Evolutionary conservation across 2,888 invertebrate species (phyloP), one percentile per base, ranked within the genome.

Genomic region (Caenorhabditis sp.): DNA sequence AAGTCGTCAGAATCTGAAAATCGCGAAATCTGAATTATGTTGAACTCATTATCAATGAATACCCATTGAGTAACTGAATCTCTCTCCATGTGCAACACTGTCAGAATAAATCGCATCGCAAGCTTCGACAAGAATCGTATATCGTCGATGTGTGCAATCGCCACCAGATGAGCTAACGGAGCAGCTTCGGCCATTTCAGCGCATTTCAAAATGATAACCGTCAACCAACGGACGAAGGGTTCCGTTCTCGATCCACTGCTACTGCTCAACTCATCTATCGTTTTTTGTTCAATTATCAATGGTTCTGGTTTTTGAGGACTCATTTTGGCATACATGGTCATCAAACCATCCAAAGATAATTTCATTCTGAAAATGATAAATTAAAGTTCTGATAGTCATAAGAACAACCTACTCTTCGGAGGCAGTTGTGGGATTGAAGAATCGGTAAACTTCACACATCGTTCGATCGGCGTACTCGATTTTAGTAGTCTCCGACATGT

Each of bases 391-490:
- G n/a, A n/a, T n/a, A n/a, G n/a, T n/a, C n/a, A n/a, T n/a, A n/a
- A n/a, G n/a, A n/a, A n/a, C n/a, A n/a, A n/a, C 31, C 24, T n/a
- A 74, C 73, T 64, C 74, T 58, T 35, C 31, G 0, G 63, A 66
- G 5, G 41, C 22, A 10, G 14, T 24, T 2, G 5, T 54, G 1
- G 24, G 14, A 12, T 49, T 51, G 12, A 82, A 66, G 22, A 58
- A 74, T 22, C 63, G 73, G 24, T 35, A 44, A 24, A 79, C 24
- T 54, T 82, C 82, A 26, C 77, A 82, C 51, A 82, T 59, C 16
- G 82, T 82, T 10, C 74, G 31, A 51, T 82, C 82, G 1, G 66
- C 61, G 61, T 73, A 74, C 16, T 79, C 63, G 1, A 79, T 22
- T 35, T 44, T 76, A 8, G 59, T 28, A 8, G 41, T 35, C 0